Evolutionary conservation across 2,888 invertebrate genomes (phyloP).

Genomic region (Xylota sylvarum): DNA sequence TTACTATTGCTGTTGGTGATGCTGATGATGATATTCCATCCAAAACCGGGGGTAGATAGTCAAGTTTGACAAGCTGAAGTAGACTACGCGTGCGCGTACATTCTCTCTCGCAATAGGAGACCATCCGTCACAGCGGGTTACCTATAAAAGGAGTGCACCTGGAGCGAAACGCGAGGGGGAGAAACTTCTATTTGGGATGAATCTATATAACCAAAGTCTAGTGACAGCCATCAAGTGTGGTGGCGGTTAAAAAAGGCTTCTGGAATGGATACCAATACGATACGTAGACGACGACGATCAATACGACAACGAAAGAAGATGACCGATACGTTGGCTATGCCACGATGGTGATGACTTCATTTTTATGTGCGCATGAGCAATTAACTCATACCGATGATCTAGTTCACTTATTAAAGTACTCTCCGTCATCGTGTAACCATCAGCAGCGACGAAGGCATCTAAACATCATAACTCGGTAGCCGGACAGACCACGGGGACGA

Average conservation of each 20-base stretch:
- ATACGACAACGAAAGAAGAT: not conserved
- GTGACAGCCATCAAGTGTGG: conserved; percentile 39
- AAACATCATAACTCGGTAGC: conserved; percentile 29
- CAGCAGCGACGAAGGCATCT: conserved; percentile 18
- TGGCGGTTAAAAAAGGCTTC: conserved; percentile 39
- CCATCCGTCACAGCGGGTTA: conserved; percentile 61
- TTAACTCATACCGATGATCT: conserved; percentile 71
- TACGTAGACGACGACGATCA: not conserved
- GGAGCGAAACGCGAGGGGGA: not conserved
- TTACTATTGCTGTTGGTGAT: conserved; percentile 1
- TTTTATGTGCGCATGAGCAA: conserved; percentile 67
- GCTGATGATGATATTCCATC: conserved; percentile 38
- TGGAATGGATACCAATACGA: conserved; percentile 43
- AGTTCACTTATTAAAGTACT: conserved; percentile 62
- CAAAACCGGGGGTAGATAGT: conserved; percentile 45
- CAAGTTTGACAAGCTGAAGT: conserved; percentile 62
- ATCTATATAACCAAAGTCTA: conserved; percentile 14
- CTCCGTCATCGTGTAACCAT: conserved; percentile 38
- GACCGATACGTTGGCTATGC: conserved; percentile 23
- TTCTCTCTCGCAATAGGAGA: conserved; percentile 12
- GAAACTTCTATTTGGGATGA: conserved; percentile 35
- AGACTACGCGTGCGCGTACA: conserved; percentile 53
- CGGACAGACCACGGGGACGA: conserved; percentile 1
- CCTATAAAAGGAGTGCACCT: conserved; percentile 62
- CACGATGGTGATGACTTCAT: conserved; percentile 67